A percentile compares a stretch with the other conserved stretches of the same genome.
Conservation (phyloP, 2,113 vertebrate species). For the Diadophis punctatus region DNA sequence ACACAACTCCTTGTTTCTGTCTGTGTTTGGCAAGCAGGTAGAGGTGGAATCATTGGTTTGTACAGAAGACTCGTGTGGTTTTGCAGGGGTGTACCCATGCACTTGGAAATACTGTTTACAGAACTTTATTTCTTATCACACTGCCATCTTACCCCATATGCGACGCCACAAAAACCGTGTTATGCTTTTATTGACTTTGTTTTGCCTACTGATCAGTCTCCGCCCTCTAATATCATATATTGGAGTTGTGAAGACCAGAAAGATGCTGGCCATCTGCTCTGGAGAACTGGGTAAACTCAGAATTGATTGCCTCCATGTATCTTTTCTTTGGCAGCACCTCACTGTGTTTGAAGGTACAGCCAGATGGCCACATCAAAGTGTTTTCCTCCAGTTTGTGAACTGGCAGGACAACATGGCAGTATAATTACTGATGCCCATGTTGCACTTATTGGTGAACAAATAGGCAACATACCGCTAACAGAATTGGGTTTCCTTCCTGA, state of each 20-base stretch:
- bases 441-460: not conserved
- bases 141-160: not conserved
- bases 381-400: not conserved
- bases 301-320: not conserved
- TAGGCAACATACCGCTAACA: not conserved
- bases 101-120: not conserved
- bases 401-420: not conserved
- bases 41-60: not conserved
- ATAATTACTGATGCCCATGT: not conserved
- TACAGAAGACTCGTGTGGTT: not conserved
- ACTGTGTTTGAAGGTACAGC: not conserved
- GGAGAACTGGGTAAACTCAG: not conserved
- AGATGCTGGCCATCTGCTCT: not conserved
- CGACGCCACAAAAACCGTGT: not conserved
- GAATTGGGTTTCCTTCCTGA: not conserved
- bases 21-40: not conserved
- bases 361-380: not conserved
- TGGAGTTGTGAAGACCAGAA: not conserved
- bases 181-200: not conserved
- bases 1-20: not conserved
- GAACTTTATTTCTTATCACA: not conserved
- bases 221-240: not conserved
- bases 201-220: not conserved
- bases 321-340: not conserved
- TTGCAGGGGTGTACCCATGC: not conserved